phyloP scores from a whole-genome alignment of 1,140 invertebrate species.

The Gonatopus flavifemur region DNA sequence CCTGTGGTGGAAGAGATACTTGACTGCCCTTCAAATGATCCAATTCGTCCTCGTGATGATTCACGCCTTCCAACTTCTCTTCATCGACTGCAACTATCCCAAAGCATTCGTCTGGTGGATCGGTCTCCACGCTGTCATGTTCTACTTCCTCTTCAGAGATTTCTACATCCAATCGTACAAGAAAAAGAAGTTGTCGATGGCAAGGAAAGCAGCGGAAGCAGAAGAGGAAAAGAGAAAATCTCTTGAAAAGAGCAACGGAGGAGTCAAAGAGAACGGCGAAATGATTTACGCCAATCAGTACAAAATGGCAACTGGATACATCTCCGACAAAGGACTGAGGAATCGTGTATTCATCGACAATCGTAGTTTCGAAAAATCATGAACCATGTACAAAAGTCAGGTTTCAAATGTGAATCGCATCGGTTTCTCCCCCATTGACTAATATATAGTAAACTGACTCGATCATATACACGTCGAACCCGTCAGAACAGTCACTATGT shows the following conservation, averaged over 20 bases:
- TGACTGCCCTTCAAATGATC: conserved; percentile 84
- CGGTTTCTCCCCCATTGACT: too few relatives aligned
- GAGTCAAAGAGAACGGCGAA: conserved; percentile 9
- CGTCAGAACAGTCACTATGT: too few relatives aligned
- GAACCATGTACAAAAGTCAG: too few relatives aligned
- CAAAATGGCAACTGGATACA: conserved; percentile 54
- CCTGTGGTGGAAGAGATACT: conserved; percentile 93
- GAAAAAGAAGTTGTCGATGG: conserved; percentile 30
- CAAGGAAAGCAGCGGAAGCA: conserved; percentile 29
- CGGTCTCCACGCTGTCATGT: conserved; percentile 74
- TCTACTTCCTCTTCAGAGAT: conserved; percentile 76
- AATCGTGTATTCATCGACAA: conserved; percentile 54
- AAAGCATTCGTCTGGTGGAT: conserved; percentile 73
- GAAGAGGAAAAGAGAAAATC: conserved; percentile 2
- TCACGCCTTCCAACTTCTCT: conserved; percentile 81
- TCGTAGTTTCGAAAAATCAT: conserved; percentile 28
- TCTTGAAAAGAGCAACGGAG: not conserved
- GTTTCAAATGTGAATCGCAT: too few relatives aligned
- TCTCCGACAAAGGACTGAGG: conserved; percentile 48
- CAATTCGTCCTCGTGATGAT: conserved; percentile 81
- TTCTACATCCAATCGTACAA: conserved; percentile 75
- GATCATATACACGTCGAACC: too few relatives aligned
- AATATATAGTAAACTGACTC: too few relatives aligned
- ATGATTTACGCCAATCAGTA: conserved; percentile 46
- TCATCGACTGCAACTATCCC: conserved; percentile 85